Evolutionary conservation across 64 coral and sea anemone species (phyloP), one percentile per base, ranked within the genome.

Genomic region (Stylophora pistillata): DNA sequence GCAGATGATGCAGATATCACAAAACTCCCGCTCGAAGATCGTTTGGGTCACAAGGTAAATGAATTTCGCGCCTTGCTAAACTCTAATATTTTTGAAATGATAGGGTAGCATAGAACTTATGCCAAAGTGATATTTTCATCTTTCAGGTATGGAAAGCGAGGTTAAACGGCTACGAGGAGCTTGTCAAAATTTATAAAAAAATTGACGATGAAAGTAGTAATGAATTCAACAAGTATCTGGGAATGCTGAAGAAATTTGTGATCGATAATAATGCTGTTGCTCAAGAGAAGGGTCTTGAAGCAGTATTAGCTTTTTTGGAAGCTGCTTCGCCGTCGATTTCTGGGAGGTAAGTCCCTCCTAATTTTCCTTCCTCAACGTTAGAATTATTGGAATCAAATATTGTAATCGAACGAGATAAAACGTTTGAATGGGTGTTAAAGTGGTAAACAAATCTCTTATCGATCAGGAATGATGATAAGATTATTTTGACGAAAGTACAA

Each of bases 101-200:
- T 56, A 72, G 41, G n/a, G 37, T 59, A 16, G 55, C 34, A 2
- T 78, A 64, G 28, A 15, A 12, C 56, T 64, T 20, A 30, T 56
- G 30, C 30, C 4, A 55, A 25, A 57, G 30, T 15, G 62, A 63
- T 85, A 66, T 58, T 57, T 65, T 77, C 58, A 10, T 2, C 78
- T 25, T 68, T 33, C 83, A 98, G 96, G 96, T 98, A 18, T 98
- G 96, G 96, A 98, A 98, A 95, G 96, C 96, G 15, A 88, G 96
- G 69, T 91, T 98, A 31, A 98, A 69, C 78, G 96, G 93, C 15
- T 98, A 98, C 47, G 96, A 98, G 76, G 96, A 95, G n/a, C 56
- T 95, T 27, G 82, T 88, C 4, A 94, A 98, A 71, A 56, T 90
- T 74, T 98, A 90, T 65, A 86, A 82, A 76, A 81, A 70, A 30